Evolutionary conservation across 2,888 invertebrate species (phyloP).

Genomic region (Arge pagana): DNA sequence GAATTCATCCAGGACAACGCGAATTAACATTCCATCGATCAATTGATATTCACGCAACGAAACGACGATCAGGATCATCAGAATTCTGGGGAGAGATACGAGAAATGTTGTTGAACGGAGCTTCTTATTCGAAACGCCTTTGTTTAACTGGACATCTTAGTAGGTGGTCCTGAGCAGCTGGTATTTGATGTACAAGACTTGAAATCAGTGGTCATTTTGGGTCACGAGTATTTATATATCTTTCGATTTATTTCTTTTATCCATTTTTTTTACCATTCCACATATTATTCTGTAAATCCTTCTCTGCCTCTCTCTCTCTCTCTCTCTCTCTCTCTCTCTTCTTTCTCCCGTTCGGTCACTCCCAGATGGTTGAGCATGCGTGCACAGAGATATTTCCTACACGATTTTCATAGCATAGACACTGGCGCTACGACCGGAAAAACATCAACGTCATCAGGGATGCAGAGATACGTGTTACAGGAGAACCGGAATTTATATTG

Average conservation of each 20-base stretch:
- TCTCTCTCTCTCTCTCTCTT: constrained; percentile 24
- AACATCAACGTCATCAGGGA: constrained; percentile 27
- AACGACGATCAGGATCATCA: too few species aligned
- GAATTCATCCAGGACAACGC: too few species aligned
- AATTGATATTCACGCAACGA: too few species aligned
- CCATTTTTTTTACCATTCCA: constrained; percentile 10
- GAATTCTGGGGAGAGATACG: too few species aligned
- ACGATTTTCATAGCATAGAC: constrained; percentile 47
- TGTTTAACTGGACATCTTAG: constrained; percentile 38
- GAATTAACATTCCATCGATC: too few species aligned
- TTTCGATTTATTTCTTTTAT: constrained; percentile 21
- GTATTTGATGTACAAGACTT: constrained; percentile 36
- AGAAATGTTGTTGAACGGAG: constrained; percentile 43
- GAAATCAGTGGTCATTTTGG: constrained; percentile 46
- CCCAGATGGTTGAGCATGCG: constrained; percentile 30
- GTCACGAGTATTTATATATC: constrained; percentile 15
- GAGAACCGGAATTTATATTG: too few species aligned
- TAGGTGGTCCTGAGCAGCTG: constrained; percentile 47
- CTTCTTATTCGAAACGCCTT: constrained; percentile 52
- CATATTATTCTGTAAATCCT: constrained; percentile 1
- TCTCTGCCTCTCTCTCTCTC: constrained; percentile 21
- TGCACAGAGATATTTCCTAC: constrained; percentile 45
- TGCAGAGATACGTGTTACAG: constrained; percentile 15
- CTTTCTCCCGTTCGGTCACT: constrained; percentile 22
- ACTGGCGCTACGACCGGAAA: constrained; percentile 50